These are phyloP conservation scores for Xestia c-nigrum DNA, from an alignment of 2,888 invertebrate genomes.

Conservation along the genomic window DNA sequence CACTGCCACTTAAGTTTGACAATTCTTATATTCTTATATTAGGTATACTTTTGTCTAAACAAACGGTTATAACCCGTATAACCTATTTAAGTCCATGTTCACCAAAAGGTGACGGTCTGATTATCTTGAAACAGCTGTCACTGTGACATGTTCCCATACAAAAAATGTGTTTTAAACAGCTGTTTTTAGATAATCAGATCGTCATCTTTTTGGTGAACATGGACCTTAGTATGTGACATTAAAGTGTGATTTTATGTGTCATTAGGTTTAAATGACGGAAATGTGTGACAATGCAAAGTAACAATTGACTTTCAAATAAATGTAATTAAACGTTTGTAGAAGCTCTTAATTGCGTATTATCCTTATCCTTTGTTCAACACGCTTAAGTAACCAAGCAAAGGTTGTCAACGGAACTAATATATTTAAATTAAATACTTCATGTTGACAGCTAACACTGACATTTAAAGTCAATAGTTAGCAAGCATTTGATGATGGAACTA, in stretches of 20 bases:
- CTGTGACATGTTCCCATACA: too few species aligned
- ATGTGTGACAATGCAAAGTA: conserved; percentile 22
- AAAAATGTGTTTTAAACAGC: too few species aligned
- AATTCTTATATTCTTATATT: too few species aligned
- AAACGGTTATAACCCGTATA: too few species aligned
- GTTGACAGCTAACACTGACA: conserved; percentile 58
- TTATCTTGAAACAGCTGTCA: too few species aligned
- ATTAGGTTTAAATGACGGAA: conserved; percentile 3
- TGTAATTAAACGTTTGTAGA: conserved; percentile 10
- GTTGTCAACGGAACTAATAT: conserved; percentile 45
- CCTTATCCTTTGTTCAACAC: conserved; percentile 38
- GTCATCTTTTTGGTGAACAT: too few species aligned
- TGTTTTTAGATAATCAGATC: too few species aligned
- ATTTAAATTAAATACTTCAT: conserved; percentile 53
- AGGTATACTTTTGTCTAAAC: too few species aligned
- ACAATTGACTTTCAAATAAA: conserved; percentile 31
- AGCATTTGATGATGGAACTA: conserved; percentile 49
- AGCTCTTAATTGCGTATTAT: conserved; percentile 37
- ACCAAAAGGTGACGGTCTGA: too few species aligned
- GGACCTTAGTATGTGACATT: neutral
- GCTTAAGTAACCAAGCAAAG: conserved; percentile 28
- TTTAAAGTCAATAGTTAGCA: conserved; percentile 54
- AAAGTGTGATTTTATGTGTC: neutral
- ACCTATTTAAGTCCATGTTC: too few species aligned
- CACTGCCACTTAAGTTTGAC: too few species aligned